Evolutionary conservation across 2,888 invertebrate species (phyloP), one percentile per base, ranked within the genome.

Genomic region (Marronus borbonicus): DNA sequence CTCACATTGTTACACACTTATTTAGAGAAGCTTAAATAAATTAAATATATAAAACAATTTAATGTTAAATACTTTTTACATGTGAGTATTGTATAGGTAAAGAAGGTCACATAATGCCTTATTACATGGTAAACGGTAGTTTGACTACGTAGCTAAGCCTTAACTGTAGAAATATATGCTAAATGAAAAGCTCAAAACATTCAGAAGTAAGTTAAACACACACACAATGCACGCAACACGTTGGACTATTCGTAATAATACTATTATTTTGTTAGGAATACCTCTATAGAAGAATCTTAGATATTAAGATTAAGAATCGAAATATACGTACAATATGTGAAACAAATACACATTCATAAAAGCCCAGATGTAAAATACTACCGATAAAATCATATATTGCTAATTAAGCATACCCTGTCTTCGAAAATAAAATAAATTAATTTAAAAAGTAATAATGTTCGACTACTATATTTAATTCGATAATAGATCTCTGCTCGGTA

Each of bases 101-200:
- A 12, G 44, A 44, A 86, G 86, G 86, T 87, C 86, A 86, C 82
- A 83, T 87, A 87, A 87, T 87, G 87, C 87, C 87, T 88, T 88
- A 85, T 83, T 83, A 85, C 83, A 84, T 87, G 87, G 88, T 88
- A 87, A 87, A 87, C 86, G 85, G 86, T 83, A 85, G 87, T 86
- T 85, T 83, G 82, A 83, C 83, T 85, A 84, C 75, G 68, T 74
- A 80, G 81, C 84, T 86, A 85, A 83, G 83, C 83, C 80, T 85
- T 84, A 85, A 80, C 79, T 80, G 80, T 78, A 81, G 50, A 28
- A 79, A 81, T 80, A 81, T 81, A 83, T 79, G 78, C 72, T 80
- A 81, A 78, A 28, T 39, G 49, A 69, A 78, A 77, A 81, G 79
- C 68, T 76, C 55, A 76, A 75, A 62, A 70, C 17, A 55, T 20